Base-by-base conservation (phyloP, 1,140 invertebrate genomes). In the Holotrichia oblita region DNA sequence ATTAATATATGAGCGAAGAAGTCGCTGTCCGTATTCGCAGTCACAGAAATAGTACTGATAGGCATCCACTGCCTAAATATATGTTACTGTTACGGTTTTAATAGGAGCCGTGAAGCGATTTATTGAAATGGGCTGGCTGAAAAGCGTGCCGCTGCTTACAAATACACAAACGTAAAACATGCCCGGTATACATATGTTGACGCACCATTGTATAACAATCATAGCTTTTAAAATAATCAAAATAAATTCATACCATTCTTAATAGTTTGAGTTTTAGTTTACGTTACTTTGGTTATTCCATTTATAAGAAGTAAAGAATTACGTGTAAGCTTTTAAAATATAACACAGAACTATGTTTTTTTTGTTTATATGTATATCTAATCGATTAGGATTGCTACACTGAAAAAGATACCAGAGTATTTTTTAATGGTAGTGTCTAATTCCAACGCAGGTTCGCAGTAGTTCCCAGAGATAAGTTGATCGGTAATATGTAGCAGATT, bases 41-140 rank as follows among this genome's bases (percentile, higher is more conserved):
- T 14, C 12, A 40, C 78, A 72, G 61, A 79, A 76, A 76, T 73
- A 76, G 78, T 44, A 40, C 41, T 69, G 76, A 72, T 69, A 64
- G 64, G 73, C 48, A 74, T 27, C 20, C 59, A 64, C 78, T 27
- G 27, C 61, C 72, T 44, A 55, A 78, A 78, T 78, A 75, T 75
- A 77, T 69, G 61, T 77, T 77, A 78, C 69, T 55, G 74, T 79
- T 79, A 79, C 78, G 74, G 64, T 69, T 80, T 78, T 80, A 80
- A 73, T 48, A 73, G 69, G 40, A 41, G 77, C 64, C 73, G 79
- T 61, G 79, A 80, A 78, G 73, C 76, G 79, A 80, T 80, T 80
- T 80, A 80, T 80, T 80, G 79, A 44, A 80, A 80, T 41, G 69
- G 73, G 76, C 79, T 77, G 69, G 76, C 22, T 80, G 79, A 80